phyloP scores from a whole-genome alignment of 2,888 invertebrate species.

The Dioctria linearis region DNA sequence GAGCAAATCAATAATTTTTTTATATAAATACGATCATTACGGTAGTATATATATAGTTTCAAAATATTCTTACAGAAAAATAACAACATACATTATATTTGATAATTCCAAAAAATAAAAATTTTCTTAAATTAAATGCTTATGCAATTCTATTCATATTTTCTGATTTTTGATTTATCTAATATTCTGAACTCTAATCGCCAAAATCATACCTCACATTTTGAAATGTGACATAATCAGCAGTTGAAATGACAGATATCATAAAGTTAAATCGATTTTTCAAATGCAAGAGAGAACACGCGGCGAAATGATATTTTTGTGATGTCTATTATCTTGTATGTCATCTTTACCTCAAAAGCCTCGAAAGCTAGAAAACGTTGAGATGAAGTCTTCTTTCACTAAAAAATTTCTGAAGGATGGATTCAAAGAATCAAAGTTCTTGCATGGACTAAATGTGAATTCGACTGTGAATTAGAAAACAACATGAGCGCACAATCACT shows the following conservation, averaged over 20 bases:
- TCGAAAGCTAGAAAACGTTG: not conserved
- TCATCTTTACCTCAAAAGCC: slow-evolving; percentile 4
- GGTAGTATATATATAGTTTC: no score
- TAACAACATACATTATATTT: no score
- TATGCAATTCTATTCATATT: no score
- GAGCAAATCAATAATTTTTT: no score
- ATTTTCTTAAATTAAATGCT: no score
- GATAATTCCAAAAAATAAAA: no score
- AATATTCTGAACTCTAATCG: no score
- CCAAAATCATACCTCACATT: no score
- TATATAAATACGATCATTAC: no score
- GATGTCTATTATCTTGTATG: not conserved
- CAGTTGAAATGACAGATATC: slow-evolving; percentile 37
- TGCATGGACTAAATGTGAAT: slow-evolving; percentile 47
- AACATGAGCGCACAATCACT: slow-evolving; percentile 51
- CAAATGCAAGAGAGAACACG: not conserved
- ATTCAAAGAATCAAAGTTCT: slow-evolving; percentile 34
- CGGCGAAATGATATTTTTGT: not conserved
- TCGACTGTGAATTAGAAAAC: slow-evolving; percentile 51
- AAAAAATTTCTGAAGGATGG: not conserved
- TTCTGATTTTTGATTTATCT: no score
- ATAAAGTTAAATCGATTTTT: not conserved
- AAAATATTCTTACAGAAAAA: no score
- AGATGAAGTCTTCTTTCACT: not conserved
- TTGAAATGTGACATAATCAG: no score